These are phyloP conservation scores for Spilogale gracilis DNA, from an alignment of 2,113 vertebrate genomes.

Conservation along the genomic window DNA sequence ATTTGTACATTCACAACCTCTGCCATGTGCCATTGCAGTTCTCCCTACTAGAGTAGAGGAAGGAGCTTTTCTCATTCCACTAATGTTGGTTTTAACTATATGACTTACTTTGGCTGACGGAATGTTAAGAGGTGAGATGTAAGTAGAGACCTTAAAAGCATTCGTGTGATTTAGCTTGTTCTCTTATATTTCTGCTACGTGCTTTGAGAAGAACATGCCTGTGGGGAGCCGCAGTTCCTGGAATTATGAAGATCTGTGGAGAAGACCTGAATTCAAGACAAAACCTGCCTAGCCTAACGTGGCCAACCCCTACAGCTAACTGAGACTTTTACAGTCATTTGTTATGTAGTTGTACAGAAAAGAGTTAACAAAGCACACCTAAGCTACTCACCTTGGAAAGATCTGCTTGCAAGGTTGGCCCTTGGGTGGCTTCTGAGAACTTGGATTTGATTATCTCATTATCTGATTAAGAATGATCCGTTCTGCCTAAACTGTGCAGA, in stretches of 20 bases:
- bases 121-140: background rate
- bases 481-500: background rate
- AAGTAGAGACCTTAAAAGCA: background rate
- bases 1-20: background rate
- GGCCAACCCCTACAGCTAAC: background rate
- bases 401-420: background rate
- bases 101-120: background rate
- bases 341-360: background rate
- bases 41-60: background rate
- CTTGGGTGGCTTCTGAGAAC: constrained; percentile 19
- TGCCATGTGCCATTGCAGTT: background rate
- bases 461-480: background rate
- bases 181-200: background rate
- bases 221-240: background rate
- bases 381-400: constrained; percentile 14
- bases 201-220: background rate
- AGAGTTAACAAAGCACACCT: constrained; percentile 17
- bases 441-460: background rate
- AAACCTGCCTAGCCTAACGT: background rate
- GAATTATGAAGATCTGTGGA: background rate
- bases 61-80: background rate
- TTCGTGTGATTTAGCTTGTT: background rate
- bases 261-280: background rate
- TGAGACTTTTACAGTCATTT: constrained; percentile 7
- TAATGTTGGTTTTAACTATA: background rate